Percentiles rank a stretch among this genome's conserved stretches.
phyloP scores from a whole-genome alignment of 2,888 invertebrate genomes.

The Ptychoptera contaminata region DNA sequence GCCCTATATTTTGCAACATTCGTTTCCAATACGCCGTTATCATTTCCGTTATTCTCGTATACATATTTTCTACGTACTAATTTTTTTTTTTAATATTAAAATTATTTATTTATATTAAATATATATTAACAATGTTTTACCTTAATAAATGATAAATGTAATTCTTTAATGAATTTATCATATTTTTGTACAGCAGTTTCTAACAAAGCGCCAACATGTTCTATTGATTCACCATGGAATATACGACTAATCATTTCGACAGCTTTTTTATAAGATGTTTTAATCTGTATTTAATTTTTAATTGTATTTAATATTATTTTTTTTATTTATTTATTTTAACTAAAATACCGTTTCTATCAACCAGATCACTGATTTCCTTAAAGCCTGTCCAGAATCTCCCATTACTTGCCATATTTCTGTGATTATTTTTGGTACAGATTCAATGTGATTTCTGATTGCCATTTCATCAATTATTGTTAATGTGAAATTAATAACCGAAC shows the following conservation, averaged over 20 bases:
- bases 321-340: neutral
- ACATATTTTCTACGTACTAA: slow-evolving; percentile 55
- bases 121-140: too few species aligned
- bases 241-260: slow-evolving; percentile 51
- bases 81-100: neutral
- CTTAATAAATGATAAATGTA: slow-evolving; percentile 48
- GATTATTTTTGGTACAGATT: slow-evolving; percentile 62
- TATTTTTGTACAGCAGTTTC: slow-evolving; percentile 58
- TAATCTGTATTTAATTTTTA: slow-evolving; percentile 32
- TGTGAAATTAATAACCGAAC: slow-evolving; percentile 55
- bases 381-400: slow-evolving; percentile 68
- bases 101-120: too few species aligned
- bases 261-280: slow-evolving; percentile 52
- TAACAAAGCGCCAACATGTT: slow-evolving; percentile 50
- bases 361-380: slow-evolving; percentile 59
- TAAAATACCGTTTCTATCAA: slow-evolving; percentile 44
- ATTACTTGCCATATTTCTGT: slow-evolving; percentile 73
- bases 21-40: slow-evolving; percentile 57
- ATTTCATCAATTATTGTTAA: slow-evolving; percentile 60
- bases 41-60: slow-evolving; percentile 48
- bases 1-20: slow-evolving; percentile 56
- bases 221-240: slow-evolving; percentile 57
- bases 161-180: slow-evolving; percentile 59
- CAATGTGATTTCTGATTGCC: slow-evolving; percentile 58
- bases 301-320: neutral